phyloP scores from a whole-genome alignment of 2,888 invertebrate species.

The Abscondita cerata region DNA sequence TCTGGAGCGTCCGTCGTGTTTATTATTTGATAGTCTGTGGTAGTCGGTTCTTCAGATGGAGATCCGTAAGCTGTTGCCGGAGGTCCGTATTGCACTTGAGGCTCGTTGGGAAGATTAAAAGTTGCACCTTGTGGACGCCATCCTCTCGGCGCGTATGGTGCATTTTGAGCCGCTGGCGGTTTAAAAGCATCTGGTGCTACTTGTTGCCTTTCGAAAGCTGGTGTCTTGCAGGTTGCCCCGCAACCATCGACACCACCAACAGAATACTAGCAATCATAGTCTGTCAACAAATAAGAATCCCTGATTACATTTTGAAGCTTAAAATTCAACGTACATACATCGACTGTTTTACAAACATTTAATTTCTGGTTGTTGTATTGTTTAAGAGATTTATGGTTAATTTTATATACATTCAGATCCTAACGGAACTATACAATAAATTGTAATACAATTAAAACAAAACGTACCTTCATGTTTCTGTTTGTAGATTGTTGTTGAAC shows the following conservation, averaged over 20 bases:
- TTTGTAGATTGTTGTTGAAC: constrained; percentile 23
- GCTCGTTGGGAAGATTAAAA: constrained; percentile 55
- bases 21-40: constrained; percentile 35
- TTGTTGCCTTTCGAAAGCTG: constrained; percentile 51
- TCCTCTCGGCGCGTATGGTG: constrained; percentile 58
- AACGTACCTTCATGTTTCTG: constrained; percentile 36
- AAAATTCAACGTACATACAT: constrained; percentile 44
- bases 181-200: constrained; percentile 12
- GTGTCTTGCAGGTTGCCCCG: constrained; percentile 59
- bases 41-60: constrained; percentile 49
- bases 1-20: constrained; percentile 30
- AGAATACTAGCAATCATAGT: constrained; percentile 50
- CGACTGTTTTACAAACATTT: constrained; percentile 46
- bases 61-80: constrained; percentile 48
- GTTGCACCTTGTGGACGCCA: constrained; percentile 59
- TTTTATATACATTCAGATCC: background rate
- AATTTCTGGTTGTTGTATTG: constrained; percentile 38
- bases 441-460: background rate
- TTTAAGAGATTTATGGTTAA: background rate
- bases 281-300: constrained; percentile 15
- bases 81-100: constrained; percentile 46
- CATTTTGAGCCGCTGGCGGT: constrained; percentile 36
- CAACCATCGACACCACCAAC: constrained; percentile 54
- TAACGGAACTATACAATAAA: background rate
- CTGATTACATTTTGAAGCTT: background rate